Conservation (phyloP, 1,140 invertebrate species). For the Lycorma delicatula region DNA sequence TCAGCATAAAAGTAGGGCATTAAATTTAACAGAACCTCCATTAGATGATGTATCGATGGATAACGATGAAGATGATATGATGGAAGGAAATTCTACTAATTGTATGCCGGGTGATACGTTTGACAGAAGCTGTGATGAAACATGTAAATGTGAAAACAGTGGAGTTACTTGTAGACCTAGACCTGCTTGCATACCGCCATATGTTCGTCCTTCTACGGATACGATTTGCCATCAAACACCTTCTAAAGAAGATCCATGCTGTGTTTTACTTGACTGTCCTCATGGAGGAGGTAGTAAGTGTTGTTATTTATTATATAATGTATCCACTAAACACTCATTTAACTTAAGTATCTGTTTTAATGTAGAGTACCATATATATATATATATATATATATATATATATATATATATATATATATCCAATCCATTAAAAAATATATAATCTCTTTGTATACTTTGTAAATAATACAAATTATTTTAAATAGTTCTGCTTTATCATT, state of each 20-base stretch:
- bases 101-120: slow-evolving; percentile 13
- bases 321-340: too few species aligned
- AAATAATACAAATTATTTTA: too few species aligned
- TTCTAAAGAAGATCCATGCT: slow-evolving; percentile 63
- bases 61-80: slow-evolving; percentile 47
- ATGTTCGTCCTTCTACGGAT: slow-evolving; percentile 53
- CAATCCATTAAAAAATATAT: not conserved
- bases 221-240: slow-evolving; percentile 61
- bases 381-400: not conserved
- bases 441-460: not conserved
- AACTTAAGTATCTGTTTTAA: not conserved
- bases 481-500: too few species aligned
- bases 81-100: slow-evolving; percentile 29
- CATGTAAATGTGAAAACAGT: slow-evolving; percentile 51
- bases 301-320: too few species aligned
- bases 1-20: not conserved
- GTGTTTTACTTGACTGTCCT: slow-evolving; percentile 56
- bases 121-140: slow-evolving; percentile 23
- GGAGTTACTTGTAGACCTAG: slow-evolving; percentile 57
- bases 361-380: not conserved
- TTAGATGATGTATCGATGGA: slow-evolving; percentile 60
- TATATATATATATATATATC: not conserved
- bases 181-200: slow-evolving; percentile 46
- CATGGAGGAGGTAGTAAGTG: slow-evolving; percentile 41
- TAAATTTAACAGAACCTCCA: slow-evolving; percentile 36